Evolutionary conservation across 2,888 invertebrate genomes (phyloP), one percentile per base, ranked within the genome.

Genomic region (Spilosoma lubricipeda): DNA sequence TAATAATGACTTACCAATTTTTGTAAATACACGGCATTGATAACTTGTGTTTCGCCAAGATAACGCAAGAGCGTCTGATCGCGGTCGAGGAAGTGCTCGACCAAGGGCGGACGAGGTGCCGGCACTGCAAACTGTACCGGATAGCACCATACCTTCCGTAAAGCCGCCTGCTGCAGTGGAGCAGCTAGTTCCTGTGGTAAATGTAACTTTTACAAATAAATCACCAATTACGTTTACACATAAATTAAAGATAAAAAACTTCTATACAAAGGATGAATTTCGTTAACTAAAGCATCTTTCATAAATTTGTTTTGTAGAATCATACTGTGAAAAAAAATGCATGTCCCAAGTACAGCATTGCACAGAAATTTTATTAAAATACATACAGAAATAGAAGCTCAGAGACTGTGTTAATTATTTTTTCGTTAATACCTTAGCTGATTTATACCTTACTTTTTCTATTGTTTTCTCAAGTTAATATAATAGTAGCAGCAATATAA

Each of bases 131-230:
- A 98, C 94, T 99, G 98, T 76, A 99, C 97, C 4, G 99, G 98
- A 93, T 99, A 99, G 95, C 99, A 99, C 97, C 98, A 98, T 76
- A 99, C 99, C 93, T 99, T 99, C 81, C 99, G 97, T 20, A 98
- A 96, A 67, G 97, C 97, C 63, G 97, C 97, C 84, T 97, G 97
- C 78, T 97, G 97, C 78, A 96, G 94, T 18, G 97, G 97, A 3
- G 97, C 96, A 30, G 97, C 96, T 67, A 97, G 96, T 87, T 97
- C 97, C 89, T 84, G 56, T 30, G 15, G 30, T n/a, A n/a, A 42
- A 77, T 71, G 67, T 67, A 52, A 42, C 63, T 23, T 71, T 59
- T 2, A 42, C 8, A 36, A 36, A 36, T 36, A 4, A 36, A 36
- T 7, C 36, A 36, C 36, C 36, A 36, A 36, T 36, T 36, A 15